Percentiles rank a stretch among this genome's conserved stretches.
Evolutionary conservation across 1,140 invertebrate genomes (phyloP).

Genomic region (Caenorhabditis latens): DNA sequence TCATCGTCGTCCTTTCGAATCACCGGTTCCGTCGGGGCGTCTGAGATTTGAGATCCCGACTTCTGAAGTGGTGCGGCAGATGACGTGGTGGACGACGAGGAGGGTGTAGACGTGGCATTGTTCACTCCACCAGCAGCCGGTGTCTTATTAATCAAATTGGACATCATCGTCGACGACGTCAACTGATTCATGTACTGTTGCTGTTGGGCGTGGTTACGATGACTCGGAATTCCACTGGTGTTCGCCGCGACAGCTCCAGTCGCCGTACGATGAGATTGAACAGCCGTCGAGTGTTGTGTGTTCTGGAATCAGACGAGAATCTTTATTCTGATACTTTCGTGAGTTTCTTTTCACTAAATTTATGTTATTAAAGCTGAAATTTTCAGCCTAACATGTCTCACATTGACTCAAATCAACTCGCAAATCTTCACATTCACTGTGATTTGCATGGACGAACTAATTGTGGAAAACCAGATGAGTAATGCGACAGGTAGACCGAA

Average conservation of each 20-base stretch:
- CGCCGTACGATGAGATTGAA: constrained; percentile 16
- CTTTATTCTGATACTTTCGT: no score
- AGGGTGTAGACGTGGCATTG: constrained; percentile 59
- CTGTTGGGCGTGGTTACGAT: constrained; percentile 17
- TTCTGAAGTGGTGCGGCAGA: constrained; percentile 70
- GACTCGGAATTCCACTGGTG: constrained; percentile 26
- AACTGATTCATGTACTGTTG: constrained; percentile 47
- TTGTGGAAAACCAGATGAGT: constrained; percentile 10
- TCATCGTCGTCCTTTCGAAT: constrained; percentile 78
- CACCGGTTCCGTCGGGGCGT: constrained; percentile 75
- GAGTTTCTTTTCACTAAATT: no score
- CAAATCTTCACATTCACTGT: constrained; percentile 66
- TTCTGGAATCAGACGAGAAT: no score
- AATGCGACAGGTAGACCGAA: constrained; percentile 6
- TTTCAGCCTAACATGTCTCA: constrained; percentile 57
- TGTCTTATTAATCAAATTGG: constrained; percentile 35
- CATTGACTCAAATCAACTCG: constrained; percentile 51
- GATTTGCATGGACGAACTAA: constrained; percentile 66
- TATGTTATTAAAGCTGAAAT: no score
- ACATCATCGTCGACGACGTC: constrained; percentile 43
- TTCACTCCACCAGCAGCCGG: constrained; percentile 36
- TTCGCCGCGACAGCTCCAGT: constrained; percentile 34
- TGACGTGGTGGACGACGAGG: constrained; percentile 69
- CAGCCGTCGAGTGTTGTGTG: not conserved
- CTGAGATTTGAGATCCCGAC: constrained; percentile 72